Conservation (phyloP, 1,140 invertebrate genomes). For the Helicoverpa zea region DNA sequence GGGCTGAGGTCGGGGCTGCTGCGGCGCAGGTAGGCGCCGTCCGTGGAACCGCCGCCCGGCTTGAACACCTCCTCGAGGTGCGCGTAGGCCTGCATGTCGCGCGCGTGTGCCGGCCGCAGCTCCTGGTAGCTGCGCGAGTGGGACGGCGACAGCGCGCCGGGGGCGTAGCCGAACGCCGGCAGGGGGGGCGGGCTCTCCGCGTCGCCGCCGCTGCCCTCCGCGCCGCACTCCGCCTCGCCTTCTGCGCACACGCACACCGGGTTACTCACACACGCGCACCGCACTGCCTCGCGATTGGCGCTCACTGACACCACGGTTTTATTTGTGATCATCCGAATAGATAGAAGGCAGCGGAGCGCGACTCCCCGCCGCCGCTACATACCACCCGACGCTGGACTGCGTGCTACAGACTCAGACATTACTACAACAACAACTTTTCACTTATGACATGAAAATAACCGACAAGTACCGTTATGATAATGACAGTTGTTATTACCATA, state of each 20-base stretch:
- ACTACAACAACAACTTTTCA: too few relatives aligned
- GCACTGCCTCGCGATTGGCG: constrained; percentile 29
- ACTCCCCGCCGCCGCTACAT: background rate
- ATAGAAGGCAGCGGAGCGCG: constrained; percentile 15
- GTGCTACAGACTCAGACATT: too few relatives aligned
- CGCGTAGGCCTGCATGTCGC: constrained; percentile 80
- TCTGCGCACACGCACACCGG: constrained; percentile 73
- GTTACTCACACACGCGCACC: constrained; percentile 47
- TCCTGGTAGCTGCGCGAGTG: constrained; percentile 78
- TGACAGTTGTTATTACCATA: too few relatives aligned
- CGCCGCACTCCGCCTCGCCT: constrained; percentile 73
- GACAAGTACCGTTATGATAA: too few relatives aligned
- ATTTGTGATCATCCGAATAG: constrained; percentile 46
- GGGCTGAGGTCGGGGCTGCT: constrained; percentile 73
- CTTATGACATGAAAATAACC: too few relatives aligned
- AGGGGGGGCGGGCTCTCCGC: constrained; percentile 73
- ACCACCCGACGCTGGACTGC: background rate
- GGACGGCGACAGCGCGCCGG: constrained; percentile 68
- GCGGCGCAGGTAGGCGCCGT: constrained; percentile 71
- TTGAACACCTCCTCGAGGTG: constrained; percentile 78
- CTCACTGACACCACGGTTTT: constrained; percentile 40
- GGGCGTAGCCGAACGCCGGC: constrained; percentile 73
- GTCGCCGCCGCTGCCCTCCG: constrained; percentile 61
- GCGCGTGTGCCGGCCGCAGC: constrained; percentile 77
- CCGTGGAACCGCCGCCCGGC: constrained; percentile 65